A percentile compares a stretch with the other conserved stretches of the same genome.
Conservation (phyloP, 2,113 vertebrate species). For the Misgurnus mizolepis region DNA sequence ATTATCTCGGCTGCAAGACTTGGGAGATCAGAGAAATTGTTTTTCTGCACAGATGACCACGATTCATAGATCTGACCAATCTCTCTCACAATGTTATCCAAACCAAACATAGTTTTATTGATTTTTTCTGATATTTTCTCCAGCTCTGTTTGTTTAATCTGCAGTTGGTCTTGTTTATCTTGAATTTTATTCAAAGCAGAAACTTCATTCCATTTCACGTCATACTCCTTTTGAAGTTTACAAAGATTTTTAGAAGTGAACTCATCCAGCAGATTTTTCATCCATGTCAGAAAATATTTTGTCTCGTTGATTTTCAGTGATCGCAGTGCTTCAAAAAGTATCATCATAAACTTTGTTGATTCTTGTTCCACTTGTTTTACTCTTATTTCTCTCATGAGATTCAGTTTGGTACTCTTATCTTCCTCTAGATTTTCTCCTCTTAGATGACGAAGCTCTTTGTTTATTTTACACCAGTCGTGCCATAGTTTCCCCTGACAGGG, state of each 20-base stretch:
- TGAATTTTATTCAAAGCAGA: slow-evolving; percentile 52
- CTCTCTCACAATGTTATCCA: slow-evolving; percentile 78
- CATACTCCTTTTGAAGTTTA: slow-evolving; percentile 58
- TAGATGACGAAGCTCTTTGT: too few relatives aligned
- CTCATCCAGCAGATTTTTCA: slow-evolving; percentile 59
- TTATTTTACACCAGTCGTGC: too few relatives aligned
- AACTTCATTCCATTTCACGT: slow-evolving; percentile 59
- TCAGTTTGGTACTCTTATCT: too few relatives aligned
- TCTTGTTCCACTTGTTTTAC: too few relatives aligned
- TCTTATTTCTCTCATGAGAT: too few relatives aligned
- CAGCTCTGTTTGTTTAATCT: slow-evolving; percentile 46
- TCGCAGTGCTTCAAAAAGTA: slow-evolving; percentile 33
- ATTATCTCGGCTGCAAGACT: slow-evolving; percentile 75
- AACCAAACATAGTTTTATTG: slow-evolving; percentile 60
- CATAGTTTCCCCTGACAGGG: too few relatives aligned
- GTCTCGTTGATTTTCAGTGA: slow-evolving; percentile 47
- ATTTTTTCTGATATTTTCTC: slow-evolving; percentile 61
- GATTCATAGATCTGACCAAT: slow-evolving; percentile 78
- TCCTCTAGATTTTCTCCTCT: too few relatives aligned
- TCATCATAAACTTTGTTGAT: slow-evolving; percentile 26
- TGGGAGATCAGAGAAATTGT: slow-evolving; percentile 52
- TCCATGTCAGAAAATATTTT: slow-evolving; percentile 73
- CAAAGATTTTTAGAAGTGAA: slow-evolving; percentile 53
- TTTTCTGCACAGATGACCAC: slow-evolving; percentile 21
- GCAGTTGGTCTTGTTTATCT: slow-evolving; percentile 38